phyloP scores from a whole-genome alignment of 2,888 invertebrate species.

The Folsomia manolachei region DNA sequence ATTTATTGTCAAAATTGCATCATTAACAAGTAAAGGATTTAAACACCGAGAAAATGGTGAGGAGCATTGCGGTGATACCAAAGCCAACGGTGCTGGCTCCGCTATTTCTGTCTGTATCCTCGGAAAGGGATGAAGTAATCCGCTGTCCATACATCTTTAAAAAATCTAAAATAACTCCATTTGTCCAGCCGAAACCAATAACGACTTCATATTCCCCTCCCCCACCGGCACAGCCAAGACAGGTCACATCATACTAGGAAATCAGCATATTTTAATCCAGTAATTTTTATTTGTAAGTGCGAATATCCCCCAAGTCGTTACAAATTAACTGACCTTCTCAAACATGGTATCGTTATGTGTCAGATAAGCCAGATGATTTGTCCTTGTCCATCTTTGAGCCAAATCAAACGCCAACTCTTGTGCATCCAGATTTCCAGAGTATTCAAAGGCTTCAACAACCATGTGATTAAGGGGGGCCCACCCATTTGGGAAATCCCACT shows the following conservation, averaged over 20 bases:
- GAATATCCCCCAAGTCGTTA: background rate
- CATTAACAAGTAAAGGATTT: background rate
- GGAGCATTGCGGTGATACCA: background rate
- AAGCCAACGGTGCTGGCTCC: background rate
- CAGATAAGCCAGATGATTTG: conserved; percentile 73
- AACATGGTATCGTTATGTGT: conserved; percentile 63
- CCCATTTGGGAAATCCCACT: conserved; percentile 51
- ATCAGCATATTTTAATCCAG: background rate
- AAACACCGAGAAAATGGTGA: background rate
- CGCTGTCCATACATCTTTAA: conserved; percentile 64
- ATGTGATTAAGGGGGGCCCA: conserved; percentile 92
- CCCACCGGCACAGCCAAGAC: conserved; percentile 67
- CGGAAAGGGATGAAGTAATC: conserved; percentile 51
- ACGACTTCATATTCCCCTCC: conserved; percentile 90
- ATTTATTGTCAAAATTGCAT: too few species aligned
- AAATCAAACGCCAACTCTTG: conserved; percentile 66
- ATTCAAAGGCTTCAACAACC: conserved; percentile 71
- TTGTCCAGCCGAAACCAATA: conserved; percentile 91
- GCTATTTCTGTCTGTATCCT: background rate
- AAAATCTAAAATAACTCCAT: conserved; percentile 82
- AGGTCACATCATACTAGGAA: conserved; percentile 65
- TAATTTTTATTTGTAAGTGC: background rate
- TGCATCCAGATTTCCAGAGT: conserved; percentile 66
- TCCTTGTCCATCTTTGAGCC: conserved; percentile 75
- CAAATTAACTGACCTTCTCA: too few species aligned